These are phyloP conservation scores for Creontiades dilutus DNA, from an alignment of 2,888 invertebrate species.

Conservation along the genomic window DNA sequence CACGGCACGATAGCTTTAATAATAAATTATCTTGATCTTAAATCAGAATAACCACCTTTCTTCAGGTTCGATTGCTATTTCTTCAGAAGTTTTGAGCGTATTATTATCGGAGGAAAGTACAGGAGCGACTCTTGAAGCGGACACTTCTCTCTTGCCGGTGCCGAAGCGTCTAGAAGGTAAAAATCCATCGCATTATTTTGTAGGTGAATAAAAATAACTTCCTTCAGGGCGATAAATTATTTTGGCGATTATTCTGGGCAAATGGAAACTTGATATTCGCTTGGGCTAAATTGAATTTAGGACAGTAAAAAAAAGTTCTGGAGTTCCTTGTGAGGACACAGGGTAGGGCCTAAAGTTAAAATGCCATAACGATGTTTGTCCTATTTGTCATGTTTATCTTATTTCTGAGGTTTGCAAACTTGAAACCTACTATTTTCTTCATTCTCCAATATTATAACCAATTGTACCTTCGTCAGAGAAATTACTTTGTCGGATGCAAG, in stretches of 20 bases:
- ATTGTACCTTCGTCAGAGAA: too few species aligned
- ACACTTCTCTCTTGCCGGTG: slow-evolving; percentile 40
- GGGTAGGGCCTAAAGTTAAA: too few species aligned
- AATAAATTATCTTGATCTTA: not conserved
- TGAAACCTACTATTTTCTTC: too few species aligned
- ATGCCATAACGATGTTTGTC: too few species aligned
- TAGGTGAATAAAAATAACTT: not conserved
- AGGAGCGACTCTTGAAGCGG: slow-evolving; percentile 37
- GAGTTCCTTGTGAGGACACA: too few species aligned
- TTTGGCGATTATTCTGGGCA: not conserved
- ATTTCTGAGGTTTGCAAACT: too few species aligned
- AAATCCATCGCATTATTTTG: slow-evolving; percentile 42
- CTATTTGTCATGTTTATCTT: too few species aligned
- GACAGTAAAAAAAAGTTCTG: too few species aligned
- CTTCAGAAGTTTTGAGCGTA: slow-evolving; percentile 42
- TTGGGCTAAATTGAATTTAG: too few species aligned
- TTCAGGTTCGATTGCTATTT: slow-evolving; percentile 27
- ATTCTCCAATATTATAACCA: too few species aligned
- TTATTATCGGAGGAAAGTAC: slow-evolving; percentile 53
- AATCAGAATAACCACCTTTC: slow-evolving; percentile 58
- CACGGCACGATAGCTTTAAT: slow-evolving; percentile 36
- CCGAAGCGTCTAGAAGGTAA: slow-evolving; percentile 55
- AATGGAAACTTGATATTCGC: too few species aligned
- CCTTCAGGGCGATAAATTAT: not conserved
- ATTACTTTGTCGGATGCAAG: too few species aligned